Conservation (phyloP, 2,888 invertebrate species). For the Lithophane semibrunnea region DNA sequence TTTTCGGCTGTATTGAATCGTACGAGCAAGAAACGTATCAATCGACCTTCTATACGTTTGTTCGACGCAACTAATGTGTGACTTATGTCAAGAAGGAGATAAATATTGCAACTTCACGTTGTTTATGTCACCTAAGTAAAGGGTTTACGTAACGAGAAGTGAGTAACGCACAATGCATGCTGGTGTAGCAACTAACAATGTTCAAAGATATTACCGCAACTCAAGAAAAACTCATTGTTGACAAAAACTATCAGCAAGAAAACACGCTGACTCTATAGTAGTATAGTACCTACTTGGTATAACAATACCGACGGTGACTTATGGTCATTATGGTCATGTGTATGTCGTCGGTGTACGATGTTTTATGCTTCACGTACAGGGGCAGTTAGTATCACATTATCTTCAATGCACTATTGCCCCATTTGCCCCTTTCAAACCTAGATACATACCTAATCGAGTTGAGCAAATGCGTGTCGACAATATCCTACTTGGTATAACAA, state of each 20-base stretch:
- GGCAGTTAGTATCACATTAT: constrained; percentile 49
- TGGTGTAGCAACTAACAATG: constrained; percentile 52
- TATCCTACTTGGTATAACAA: constrained; percentile 22
- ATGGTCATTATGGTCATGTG: constrained; percentile 32
- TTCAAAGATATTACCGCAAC: constrained; percentile 34
- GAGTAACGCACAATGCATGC: constrained; percentile 45
- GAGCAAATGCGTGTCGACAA: constrained; percentile 50
- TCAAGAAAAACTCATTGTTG: constrained; percentile 49
- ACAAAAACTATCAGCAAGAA: constrained; percentile 30
- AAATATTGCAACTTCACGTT: constrained; percentile 42
- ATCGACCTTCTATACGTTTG: constrained; percentile 58
- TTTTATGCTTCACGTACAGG: constrained; percentile 29
- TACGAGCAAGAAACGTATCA: constrained; percentile 65
- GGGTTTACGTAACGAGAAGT: constrained; percentile 55
- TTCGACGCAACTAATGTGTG: constrained; percentile 42
- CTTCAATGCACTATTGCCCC: constrained; percentile 57
- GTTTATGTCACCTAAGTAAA: constrained; percentile 52
- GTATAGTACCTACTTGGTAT: constrained; percentile 4
- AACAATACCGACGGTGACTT: constrained; percentile 22
- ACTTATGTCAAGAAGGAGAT: constrained; percentile 43
- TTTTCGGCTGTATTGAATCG: constrained; percentile 68
- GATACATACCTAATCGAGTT: constrained; percentile 57
- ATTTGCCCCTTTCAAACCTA: constrained; percentile 59
- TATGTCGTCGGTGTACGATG: constrained; percentile 24
- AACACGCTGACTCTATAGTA: neutral